These are phyloP conservation scores for Nezara viridula DNA, from an alignment of 2,888 invertebrate genomes.

Conservation along the genomic window DNA sequence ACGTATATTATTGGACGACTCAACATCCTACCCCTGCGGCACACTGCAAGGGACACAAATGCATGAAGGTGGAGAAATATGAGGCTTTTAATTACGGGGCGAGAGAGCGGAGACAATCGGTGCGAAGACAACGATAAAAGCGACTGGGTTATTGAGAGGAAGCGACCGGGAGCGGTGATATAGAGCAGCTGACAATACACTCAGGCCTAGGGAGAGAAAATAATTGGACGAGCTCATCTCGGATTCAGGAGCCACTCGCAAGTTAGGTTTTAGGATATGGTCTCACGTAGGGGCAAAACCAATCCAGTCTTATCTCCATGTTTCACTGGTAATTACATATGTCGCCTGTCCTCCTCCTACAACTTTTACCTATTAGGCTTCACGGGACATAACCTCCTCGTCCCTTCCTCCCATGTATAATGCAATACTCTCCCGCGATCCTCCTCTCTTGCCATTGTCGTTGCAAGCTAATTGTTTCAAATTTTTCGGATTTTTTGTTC, in stretches of 20 bases:
- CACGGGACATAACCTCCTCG: slow-evolving; percentile 54
- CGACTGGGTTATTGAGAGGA: slow-evolving; percentile 5
- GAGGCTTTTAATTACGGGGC: background rate
- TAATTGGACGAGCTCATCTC: slow-evolving; percentile 55
- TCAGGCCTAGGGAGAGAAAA: slow-evolving; percentile 17
- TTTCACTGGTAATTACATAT: slow-evolving; percentile 58
- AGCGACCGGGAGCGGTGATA: slow-evolving; percentile 31
- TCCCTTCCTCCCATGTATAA: slow-evolving; percentile 34
- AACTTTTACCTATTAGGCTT: slow-evolving; percentile 57
- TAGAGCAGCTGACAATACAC: slow-evolving; percentile 54
- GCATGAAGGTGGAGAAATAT: background rate
- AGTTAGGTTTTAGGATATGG: slow-evolving; percentile 57
- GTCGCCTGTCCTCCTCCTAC: slow-evolving; percentile 51
- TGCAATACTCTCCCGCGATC: slow-evolving; percentile 3
- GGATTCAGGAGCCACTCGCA: slow-evolving; percentile 51
- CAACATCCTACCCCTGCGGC: background rate
- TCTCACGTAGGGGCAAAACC: slow-evolving; percentile 59
- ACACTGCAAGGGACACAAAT: background rate
- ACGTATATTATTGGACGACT: background rate
- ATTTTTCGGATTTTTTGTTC: too few species aligned
- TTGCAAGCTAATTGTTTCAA: slow-evolving; percentile 23
- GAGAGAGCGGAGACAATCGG: background rate
- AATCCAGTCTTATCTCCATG: slow-evolving; percentile 56
- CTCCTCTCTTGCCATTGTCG: background rate
- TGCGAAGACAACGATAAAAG: slow-evolving; percentile 21